Conservation (phyloP, 2,888 invertebrate species). For the Macrophya alboannulata region DNA sequence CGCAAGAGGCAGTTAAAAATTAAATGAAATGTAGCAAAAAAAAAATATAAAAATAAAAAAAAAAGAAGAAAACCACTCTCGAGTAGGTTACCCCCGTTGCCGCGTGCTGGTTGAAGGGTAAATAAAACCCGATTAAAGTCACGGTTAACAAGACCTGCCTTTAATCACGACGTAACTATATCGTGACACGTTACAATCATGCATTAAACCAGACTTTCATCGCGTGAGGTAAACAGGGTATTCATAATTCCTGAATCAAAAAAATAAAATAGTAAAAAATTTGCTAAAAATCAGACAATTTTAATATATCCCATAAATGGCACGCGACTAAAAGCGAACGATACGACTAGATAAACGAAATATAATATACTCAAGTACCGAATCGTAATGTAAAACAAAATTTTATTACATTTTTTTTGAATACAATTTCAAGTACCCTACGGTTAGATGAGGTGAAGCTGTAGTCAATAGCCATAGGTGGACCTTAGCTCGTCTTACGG, state of each 20-base stretch:
- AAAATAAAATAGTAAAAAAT: background rate
- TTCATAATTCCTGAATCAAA: background rate
- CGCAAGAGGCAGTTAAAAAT: constrained; percentile 31
- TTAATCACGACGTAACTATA: constrained; percentile 45
- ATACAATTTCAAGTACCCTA: background rate
- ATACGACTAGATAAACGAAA: background rate
- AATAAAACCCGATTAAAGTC: constrained; percentile 52
- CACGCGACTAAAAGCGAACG: constrained; percentile 10
- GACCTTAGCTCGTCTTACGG: constrained; percentile 13
- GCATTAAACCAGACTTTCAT: constrained; percentile 32
- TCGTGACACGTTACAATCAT: constrained; percentile 50
- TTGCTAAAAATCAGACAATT: background rate
- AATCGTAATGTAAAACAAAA: background rate
- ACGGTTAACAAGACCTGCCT: constrained; percentile 44
- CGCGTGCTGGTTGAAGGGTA: constrained; percentile 35
- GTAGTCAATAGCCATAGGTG: constrained; percentile 1
- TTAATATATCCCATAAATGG: constrained; percentile 16
- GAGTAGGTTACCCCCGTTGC: background rate
- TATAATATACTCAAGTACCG: background rate
- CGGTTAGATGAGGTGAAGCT: background rate
- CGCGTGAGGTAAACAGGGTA: constrained; percentile 14
- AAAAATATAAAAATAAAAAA: background rate
- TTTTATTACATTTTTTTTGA: background rate
- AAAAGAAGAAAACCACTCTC: background rate
- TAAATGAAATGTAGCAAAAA: constrained; percentile 25